Percentiles rank a stretch among this genome's conserved stretches.
These are phyloP conservation scores for Trisateles emortualis DNA, from an alignment of 2,888 invertebrate genomes.

Conservation along the genomic window DNA sequence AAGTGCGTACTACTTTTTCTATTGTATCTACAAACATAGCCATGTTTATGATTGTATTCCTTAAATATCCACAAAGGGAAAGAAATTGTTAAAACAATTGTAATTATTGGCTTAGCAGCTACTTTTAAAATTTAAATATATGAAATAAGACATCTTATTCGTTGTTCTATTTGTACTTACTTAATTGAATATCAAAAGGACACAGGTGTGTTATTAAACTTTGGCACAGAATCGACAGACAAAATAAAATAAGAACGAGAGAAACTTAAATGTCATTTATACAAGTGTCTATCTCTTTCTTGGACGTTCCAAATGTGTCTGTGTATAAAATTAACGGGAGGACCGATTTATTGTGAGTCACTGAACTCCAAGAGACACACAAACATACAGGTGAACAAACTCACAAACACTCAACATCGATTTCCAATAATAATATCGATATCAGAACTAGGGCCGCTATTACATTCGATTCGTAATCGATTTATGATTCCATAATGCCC, in stretches of 20 bases:
- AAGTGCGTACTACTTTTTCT: neutral
- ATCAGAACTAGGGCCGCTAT: constrained; percentile 32
- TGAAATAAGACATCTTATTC: too few species aligned
- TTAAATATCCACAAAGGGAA: neutral
- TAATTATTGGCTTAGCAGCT: too few species aligned
- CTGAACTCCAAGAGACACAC: constrained; percentile 61
- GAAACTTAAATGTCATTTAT: constrained; percentile 33
- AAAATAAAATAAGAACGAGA: constrained; percentile 44
- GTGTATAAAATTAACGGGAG: constrained; percentile 57
- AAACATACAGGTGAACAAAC: constrained; percentile 68
- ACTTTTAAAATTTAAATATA: too few species aligned
- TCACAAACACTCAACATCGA: constrained; percentile 45
- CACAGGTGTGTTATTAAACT: constrained; percentile 6
- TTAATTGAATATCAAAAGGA: neutral
- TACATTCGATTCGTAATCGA: constrained; percentile 40
- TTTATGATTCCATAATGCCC: constrained; percentile 20
- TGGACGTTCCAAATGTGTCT: constrained; percentile 57
- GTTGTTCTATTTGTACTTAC: too few species aligned
- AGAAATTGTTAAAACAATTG: neutral
- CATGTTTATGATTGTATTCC: neutral
- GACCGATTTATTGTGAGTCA: constrained; percentile 65
- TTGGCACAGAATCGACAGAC: constrained; percentile 32
- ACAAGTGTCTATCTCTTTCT: neutral
- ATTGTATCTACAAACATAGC: neutral
- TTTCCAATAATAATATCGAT: constrained; percentile 29